Base-by-base conservation (phyloP, 2,113 vertebrate species). In the Setophaga coronata region DNA sequence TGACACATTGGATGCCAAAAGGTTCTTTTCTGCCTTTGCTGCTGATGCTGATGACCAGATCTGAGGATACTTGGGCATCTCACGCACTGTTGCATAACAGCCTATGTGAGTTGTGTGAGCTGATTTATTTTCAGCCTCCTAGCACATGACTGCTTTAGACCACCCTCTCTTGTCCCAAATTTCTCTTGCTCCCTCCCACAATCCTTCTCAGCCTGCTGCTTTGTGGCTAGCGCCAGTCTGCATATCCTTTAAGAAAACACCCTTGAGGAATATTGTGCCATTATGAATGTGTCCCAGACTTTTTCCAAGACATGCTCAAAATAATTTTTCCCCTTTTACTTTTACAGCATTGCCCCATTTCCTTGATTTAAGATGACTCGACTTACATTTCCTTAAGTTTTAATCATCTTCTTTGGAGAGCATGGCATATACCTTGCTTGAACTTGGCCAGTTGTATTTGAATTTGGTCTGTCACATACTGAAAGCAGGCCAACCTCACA, bases 351-450 rank as follows among this genome's bases (percentile, higher is more conserved):
- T 93, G 87, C 90, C 88, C 58, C 83, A 33, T 97, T 96, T 93
- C 45, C 38, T 93, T 93, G 94, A 95, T 97, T 96, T 97, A 95
- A 97, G 90, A 85, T 97, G 89, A 80, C 94, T 95, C 12, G 8
- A 88, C 69, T 93, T 97, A 87, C 8, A 0, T 90, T 97, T 97
- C 47, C 76, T 82, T 66, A 94, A 91, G 58, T 92, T 88, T 70
- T 89, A 81, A 84, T 90, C 48, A 83, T 90, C 50, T 43, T 88
- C 62, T 96, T 91, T 86, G 76, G 16, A 57, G 33, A 90, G 38
- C 5, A 3, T 72, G 71, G 58, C 84, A 53, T 87, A 72, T 91
- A 93, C 89, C 58, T 97, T 42, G 24, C 83, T 97, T 98, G 87
- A 97, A 97, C 93, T 86, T 97, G 90, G 95, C 93, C 86, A 87